Evolutionary conservation across 1,140 invertebrate species (phyloP).

Genomic region (Mya arenaria): DNA sequence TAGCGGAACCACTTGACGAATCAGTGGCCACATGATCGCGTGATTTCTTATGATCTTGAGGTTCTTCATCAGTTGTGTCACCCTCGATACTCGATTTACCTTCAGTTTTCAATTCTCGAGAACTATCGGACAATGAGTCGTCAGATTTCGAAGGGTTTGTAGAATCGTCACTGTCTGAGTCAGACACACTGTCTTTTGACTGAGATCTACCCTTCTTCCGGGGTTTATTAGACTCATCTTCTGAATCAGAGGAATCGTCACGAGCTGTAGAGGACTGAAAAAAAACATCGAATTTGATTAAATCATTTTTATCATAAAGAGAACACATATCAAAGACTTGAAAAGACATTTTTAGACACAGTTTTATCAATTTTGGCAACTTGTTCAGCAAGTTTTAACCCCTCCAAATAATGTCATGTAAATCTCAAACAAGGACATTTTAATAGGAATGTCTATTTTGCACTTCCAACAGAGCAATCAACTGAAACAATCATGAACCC

Average conservation of each 20-base stretch:
- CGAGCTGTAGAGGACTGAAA: conserved; percentile 43
- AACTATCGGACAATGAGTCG: conserved; percentile 25
- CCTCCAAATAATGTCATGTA: too few relatives aligned
- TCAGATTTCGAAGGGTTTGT: conserved; percentile 9
- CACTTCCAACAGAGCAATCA: too few relatives aligned
- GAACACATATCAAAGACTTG: too few relatives aligned
- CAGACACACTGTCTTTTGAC: neutral
- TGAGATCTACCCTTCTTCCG: conserved; percentile 4
- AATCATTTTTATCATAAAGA: too few relatives aligned
- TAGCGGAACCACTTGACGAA: conserved; percentile 40
- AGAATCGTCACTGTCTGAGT: conserved; percentile 11
- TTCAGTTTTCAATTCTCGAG: conserved; percentile 23
- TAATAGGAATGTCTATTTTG: too few relatives aligned
- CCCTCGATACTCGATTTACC: conserved; percentile 34
- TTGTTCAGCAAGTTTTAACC: too few relatives aligned
- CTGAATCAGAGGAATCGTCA: neutral
- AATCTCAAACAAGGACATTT: too few relatives aligned
- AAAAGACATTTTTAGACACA: too few relatives aligned
- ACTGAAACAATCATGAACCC: too few relatives aligned
- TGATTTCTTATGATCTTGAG: too few relatives aligned
- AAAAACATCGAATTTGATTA: neutral
- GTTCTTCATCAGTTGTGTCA: conserved; percentile 31
- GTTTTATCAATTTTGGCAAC: too few relatives aligned
- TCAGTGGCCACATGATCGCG: too few relatives aligned
- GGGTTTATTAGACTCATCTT: conserved; percentile 20